Conservation (phyloP, 1,140 invertebrate genomes). For the Pomacea maculata region DNA sequence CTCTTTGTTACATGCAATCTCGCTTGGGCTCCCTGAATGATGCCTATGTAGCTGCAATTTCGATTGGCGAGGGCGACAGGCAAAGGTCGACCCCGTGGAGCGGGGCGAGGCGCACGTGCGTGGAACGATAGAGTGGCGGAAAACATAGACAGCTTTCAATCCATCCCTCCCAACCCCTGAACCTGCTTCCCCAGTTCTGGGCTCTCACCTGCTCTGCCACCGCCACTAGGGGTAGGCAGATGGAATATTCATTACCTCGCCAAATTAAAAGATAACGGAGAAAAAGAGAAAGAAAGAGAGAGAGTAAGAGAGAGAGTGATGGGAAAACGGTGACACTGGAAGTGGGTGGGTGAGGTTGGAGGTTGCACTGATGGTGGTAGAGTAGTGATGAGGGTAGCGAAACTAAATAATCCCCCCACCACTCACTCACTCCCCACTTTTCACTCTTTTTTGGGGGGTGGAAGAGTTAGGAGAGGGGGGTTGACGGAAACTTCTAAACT, state of each 20-base stretch:
- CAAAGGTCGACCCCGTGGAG: not conserved
- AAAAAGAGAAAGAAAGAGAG: not conserved
- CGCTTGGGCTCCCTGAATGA: not conserved
- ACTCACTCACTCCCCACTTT: not conserved
- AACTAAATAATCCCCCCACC: too few relatives aligned
- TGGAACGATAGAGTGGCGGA: too few relatives aligned
- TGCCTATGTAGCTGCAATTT: slow-evolving; percentile 5
- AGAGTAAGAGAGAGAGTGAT: not conserved
- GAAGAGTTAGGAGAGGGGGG: not conserved
- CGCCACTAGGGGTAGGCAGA: slow-evolving; percentile 11
- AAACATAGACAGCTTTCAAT: not conserved
- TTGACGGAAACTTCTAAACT: slow-evolving; percentile 2
- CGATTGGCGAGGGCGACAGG: not conserved
- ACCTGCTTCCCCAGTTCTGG: not conserved
- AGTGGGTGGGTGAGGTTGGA: too few relatives aligned
- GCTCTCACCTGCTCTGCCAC: not conserved
- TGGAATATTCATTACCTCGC: slow-evolving; percentile 23
- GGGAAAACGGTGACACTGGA: too few relatives aligned
- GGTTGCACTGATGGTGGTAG: not conserved
- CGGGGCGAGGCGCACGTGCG: slow-evolving; percentile 3
- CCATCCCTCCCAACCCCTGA: not conserved
- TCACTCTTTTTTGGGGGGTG: not conserved
- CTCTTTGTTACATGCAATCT: slow-evolving; percentile 8
- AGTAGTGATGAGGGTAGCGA: not conserved
- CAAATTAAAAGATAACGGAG: slow-evolving; percentile 25